phyloP scores from a whole-genome alignment of 1,140 invertebrate genomes.

The Rhopalosiphum padi region DNA sequence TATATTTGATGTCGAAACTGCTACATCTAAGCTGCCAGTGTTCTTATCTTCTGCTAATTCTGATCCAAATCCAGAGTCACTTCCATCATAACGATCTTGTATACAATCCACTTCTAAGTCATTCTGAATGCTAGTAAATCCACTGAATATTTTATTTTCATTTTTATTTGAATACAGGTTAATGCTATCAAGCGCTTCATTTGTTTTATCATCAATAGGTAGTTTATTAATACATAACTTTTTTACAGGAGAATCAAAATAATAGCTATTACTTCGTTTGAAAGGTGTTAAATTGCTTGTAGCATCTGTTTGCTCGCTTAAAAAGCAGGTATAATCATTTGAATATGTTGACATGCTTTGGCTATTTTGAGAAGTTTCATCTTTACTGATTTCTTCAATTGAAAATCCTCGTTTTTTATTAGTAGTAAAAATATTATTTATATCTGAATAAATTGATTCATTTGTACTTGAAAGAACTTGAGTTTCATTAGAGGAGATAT shows the following conservation, averaged over 20 bases:
- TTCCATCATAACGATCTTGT: conserved; percentile 74
- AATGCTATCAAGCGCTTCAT: neutral
- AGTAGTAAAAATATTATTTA: conserved; percentile 8
- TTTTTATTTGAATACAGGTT: conserved; percentile 15
- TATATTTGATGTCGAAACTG: neutral
- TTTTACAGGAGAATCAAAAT: conserved; percentile 46
- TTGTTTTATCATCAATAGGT: neutral
- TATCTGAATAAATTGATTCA: neutral
- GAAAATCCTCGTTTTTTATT: conserved; percentile 40
- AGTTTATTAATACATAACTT: conserved; percentile 25
- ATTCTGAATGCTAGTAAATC: conserved; percentile 41
- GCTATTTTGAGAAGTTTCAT: conserved; percentile 34
- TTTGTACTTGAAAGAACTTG: neutral
- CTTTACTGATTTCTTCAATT: conserved; percentile 42
- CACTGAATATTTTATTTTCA: conserved; percentile 2
- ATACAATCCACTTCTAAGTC: conserved; percentile 49
- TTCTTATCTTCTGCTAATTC: conserved; percentile 64
- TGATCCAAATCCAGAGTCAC: conserved; percentile 77
- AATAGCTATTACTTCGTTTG: conserved; percentile 52
- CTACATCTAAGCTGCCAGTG: neutral
- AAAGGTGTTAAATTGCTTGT: conserved; percentile 44
- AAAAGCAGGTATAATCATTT: conserved; percentile 54
- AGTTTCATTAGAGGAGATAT: neutral
- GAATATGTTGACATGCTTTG: conserved; percentile 22
- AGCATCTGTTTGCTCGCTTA: conserved; percentile 30